Percentiles rank a stretch among this genome's conserved stretches.
These are phyloP conservation scores for Onthophagus taurus DNA, from an alignment of 1,140 invertebrate species.

Conservation along the genomic window DNA sequence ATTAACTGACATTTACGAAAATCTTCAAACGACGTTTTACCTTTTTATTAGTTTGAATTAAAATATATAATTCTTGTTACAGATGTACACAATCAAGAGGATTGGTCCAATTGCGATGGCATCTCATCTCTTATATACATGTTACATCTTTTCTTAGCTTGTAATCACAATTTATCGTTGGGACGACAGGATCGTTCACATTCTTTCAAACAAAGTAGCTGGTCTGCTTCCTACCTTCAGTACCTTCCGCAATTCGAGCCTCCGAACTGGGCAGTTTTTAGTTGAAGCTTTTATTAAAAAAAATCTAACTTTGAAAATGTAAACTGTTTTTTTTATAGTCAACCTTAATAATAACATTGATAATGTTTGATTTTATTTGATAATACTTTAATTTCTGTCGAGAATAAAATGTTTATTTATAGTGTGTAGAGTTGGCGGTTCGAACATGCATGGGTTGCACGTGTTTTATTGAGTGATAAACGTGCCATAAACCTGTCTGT, in stretches of 20 bases:
- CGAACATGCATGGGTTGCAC: conserved; percentile 27
- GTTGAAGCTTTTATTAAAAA: no score
- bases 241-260: conserved; percentile 24
- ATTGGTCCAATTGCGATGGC: conserved; percentile 26
- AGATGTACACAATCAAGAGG: conserved; percentile 22
- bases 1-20: no score
- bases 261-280: no score
- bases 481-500: conserved; percentile 30
- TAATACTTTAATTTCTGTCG: no score
- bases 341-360: no score
- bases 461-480: conserved; percentile 30
- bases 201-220: conserved; percentile 33
- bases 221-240: conserved; percentile 33
- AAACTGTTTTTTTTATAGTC: no score
- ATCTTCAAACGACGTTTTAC: no score
- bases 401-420: no score
- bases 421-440: conserved; percentile 18
- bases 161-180: conserved; percentile 28
- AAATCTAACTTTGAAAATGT: no score
- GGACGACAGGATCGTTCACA: conserved; percentile 35
- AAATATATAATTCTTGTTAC: conserved; percentile 14
- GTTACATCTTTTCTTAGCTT: conserved; percentile 29
- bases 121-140: conserved; percentile 27
- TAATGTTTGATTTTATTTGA: no score
- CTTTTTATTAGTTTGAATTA: no score